Percentiles rank a stretch among this genome's conserved stretches.
Evolutionary conservation across 1,140 invertebrate species (phyloP).

Genomic region (Drosophila malerkotliana): DNA sequence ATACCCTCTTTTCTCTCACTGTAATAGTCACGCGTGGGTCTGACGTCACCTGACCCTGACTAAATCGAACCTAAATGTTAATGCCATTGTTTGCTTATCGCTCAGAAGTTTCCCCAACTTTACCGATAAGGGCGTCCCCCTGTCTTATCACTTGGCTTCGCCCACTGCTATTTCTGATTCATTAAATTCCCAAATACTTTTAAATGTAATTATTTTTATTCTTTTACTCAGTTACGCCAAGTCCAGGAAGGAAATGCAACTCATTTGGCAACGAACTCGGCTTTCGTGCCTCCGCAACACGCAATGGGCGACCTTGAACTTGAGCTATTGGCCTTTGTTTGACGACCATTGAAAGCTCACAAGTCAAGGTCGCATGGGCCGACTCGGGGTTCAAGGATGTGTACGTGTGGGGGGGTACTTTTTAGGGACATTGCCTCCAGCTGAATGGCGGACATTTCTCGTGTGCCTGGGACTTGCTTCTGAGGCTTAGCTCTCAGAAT

Average conservation of each 20-base stretch:
- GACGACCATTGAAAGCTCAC: conserved; percentile 20
- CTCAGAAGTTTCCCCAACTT: background rate
- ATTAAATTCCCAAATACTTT: conserved; percentile 5
- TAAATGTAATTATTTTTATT: background rate
- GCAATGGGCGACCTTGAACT: conserved; percentile 45
- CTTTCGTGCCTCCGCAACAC: conserved; percentile 18
- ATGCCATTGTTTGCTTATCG: conserved; percentile 32
- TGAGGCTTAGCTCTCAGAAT: conserved; percentile 8
- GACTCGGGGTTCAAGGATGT: conserved; percentile 33
- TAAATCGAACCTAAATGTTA: conserved; percentile 53
- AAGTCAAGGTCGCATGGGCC: conserved; percentile 39
- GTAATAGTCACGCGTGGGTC: conserved; percentile 35
- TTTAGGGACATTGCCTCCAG: background rate
- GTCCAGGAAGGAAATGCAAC: conserved; percentile 6
- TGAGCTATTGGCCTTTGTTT: conserved; percentile 31
- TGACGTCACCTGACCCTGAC: conserved; percentile 52
- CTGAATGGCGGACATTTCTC: conserved; percentile 1
- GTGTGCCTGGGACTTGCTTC: conserved; percentile 12
- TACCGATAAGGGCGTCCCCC: conserved; percentile 22
- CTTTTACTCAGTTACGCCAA: too few relatives aligned
- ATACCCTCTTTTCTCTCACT: background rate
- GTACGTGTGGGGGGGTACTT: background rate
- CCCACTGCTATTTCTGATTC: conserved; percentile 23
- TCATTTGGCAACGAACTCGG: background rate
- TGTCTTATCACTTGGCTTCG: conserved; percentile 16